Conservation (phyloP, 1,140 invertebrate species). For the Solen grandis region DNA sequence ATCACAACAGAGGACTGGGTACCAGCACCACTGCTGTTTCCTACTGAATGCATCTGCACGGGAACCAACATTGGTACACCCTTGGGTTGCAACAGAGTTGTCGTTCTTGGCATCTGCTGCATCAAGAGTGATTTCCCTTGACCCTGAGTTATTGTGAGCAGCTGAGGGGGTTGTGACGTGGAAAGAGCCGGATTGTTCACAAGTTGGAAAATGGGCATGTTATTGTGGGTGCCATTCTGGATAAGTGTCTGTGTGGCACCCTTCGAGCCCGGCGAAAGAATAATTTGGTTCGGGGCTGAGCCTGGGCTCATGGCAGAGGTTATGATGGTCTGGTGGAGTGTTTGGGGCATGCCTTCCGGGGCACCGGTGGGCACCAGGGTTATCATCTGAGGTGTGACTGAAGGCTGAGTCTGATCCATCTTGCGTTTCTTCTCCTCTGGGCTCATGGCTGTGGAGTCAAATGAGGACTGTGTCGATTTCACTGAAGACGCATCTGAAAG, state of each 20-base stretch:
- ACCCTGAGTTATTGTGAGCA: constrained; percentile 41
- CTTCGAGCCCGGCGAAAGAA: background rate
- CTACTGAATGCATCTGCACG: background rate
- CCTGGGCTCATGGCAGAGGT: constrained; percentile 25
- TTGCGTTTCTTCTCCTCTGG: constrained; percentile 38
- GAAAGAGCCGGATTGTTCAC: constrained; percentile 26
- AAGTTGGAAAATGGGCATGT: constrained; percentile 38
- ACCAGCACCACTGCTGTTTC: background rate
- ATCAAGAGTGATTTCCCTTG: constrained; percentile 18
- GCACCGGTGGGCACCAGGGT: constrained; percentile 16
- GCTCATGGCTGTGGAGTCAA: background rate
- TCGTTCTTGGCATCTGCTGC: background rate
- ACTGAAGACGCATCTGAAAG: background rate
- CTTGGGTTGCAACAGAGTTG: constrained; percentile 22
- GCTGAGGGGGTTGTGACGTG: constrained; percentile 26
- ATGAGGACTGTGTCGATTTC: background rate
- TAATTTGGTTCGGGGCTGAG: constrained; percentile 1
- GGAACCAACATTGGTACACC: constrained; percentile 30
- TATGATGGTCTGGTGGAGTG: constrained; percentile 9
- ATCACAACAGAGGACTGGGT: background rate
- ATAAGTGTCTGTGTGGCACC: constrained; percentile 22
- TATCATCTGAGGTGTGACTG: constrained; percentile 12
- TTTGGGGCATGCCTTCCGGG: constrained; percentile 1
- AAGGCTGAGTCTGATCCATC: background rate
- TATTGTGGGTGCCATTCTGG: constrained; percentile 38